Base-by-base conservation (phyloP, 2,113 vertebrate genomes). In the Lutjanus erythropterus region DNA sequence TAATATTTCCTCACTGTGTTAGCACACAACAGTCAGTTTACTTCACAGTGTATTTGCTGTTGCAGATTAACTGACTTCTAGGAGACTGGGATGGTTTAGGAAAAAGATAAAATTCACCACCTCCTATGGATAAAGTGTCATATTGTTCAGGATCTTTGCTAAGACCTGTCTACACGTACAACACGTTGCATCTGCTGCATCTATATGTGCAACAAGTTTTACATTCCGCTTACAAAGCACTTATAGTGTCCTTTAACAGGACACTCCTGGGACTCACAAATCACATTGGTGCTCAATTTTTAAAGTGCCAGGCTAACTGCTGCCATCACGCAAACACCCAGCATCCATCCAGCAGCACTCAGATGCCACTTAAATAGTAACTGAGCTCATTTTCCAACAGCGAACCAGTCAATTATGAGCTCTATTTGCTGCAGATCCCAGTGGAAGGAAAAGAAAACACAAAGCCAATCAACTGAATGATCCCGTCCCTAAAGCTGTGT, bases 361-460 rank as follows among this genome's bases (percentile, higher is more conserved):
- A 79, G 23, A 70, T 69, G 60, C 67, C 11, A 19, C 23, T 72
- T 79, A 29, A 60, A 76, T 8, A 58, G 75, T 33, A 62, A 78
- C 77, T 47, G 19, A 70, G 70, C 80, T 84, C 60, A 78, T 73
- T 67, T 66, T 73, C 65, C 58, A 46, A n/a, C 27, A 79, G 50
- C 35, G 10, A 72, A 25, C 31, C 0, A 71, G 62, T 82, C 78
- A 77, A 83, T 88, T 78, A 90, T 61, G 59, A 86, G 72, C 75
- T 88, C 62, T 70, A 53, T 87, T 83, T 83, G 72, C 83, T 64
- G 68, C 53, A n/a, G 76, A 82, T 86, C 86, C 86, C 81, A 7
- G 9, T 0, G 75, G 83, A 84, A 27, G 53, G 21, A 27, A 56
- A 11, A 35, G 49, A 66, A 80, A 81, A 86, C 80, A 61, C 53